These are phyloP conservation scores for Papilio gigon DNA, from an alignment of 2,888 invertebrate genomes.

Conservation along the genomic window DNA sequence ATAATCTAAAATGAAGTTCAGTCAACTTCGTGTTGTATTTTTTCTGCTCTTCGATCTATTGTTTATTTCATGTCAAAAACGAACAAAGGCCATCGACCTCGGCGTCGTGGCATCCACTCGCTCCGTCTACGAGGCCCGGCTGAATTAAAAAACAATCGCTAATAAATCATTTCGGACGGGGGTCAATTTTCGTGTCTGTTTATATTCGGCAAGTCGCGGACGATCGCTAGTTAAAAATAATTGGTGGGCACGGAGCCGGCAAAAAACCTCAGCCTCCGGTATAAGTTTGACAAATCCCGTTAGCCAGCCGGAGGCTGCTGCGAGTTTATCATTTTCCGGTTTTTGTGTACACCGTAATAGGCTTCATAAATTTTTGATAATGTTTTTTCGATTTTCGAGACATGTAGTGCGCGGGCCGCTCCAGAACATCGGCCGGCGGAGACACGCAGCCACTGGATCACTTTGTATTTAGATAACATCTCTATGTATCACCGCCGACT, in stretches of 20 bases:
- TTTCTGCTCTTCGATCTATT: conserved; percentile 8
- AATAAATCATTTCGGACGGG: conserved; percentile 39
- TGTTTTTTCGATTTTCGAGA: conserved; percentile 64
- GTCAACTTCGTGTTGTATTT: background rate
- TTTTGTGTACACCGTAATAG: conserved; percentile 73
- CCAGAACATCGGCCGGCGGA: conserved; percentile 13
- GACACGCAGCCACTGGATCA: conserved; percentile 5
- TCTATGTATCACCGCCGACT: background rate
- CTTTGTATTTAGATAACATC: conserved; percentile 20
- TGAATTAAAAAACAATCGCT: conserved; percentile 38
- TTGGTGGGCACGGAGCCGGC: conserved; percentile 54
- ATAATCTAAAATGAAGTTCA: conserved; percentile 13
- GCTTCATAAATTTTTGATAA: conserved; percentile 77
- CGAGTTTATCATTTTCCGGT: conserved; percentile 69
- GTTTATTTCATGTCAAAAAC: conserved; percentile 24
- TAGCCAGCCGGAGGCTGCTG: conserved; percentile 56
- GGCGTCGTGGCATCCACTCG: background rate
- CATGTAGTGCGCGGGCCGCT: conserved; percentile 45
- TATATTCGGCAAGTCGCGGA: conserved; percentile 36
- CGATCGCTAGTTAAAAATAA: conserved; percentile 60
- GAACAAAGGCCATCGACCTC: conserved; percentile 18
- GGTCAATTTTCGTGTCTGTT: conserved; percentile 41
- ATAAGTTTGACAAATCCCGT: conserved; percentile 71
- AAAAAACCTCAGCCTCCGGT: conserved; percentile 53
- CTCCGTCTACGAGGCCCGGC: conserved; percentile 2